Evolutionary conservation across 2,113 vertebrate species (phyloP).

Genomic region (Illadopsis cleaveri): DNA sequence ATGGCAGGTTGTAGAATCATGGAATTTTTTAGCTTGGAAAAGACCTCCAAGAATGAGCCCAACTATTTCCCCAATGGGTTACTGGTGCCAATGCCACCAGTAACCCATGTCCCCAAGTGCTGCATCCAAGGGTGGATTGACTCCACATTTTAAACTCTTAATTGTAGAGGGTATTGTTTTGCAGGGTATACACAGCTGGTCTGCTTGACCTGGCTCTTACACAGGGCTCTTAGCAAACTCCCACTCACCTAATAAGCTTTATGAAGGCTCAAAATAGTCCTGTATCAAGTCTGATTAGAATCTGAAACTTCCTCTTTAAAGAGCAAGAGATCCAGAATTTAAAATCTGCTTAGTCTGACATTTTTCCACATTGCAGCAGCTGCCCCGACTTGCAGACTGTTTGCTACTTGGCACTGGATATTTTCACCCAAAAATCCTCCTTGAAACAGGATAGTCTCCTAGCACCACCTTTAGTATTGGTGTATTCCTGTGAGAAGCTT

Average conservation of each 20-base stretch:
- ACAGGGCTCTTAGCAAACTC: background rate
- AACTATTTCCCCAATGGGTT: background rate
- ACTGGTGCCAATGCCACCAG: background rate
- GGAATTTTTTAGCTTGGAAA: background rate
- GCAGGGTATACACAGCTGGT: background rate
- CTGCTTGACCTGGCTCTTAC: background rate
- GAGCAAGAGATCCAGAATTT: background rate
- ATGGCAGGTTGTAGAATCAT: background rate
- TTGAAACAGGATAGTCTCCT: background rate
- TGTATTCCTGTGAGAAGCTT: background rate
- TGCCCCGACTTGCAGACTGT: background rate
- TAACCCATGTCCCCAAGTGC: background rate
- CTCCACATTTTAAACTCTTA: background rate
- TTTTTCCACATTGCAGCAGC: background rate
- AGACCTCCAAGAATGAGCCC: background rate
- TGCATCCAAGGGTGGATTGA: background rate
- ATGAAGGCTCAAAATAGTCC: background rate
- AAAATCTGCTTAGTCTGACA: background rate
- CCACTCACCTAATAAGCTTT: background rate
- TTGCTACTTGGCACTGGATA: background rate
- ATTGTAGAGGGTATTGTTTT: background rate
- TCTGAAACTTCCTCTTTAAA: background rate
- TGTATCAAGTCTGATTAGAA: background rate
- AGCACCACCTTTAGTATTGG: background rate
- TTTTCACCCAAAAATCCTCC: background rate